These are phyloP conservation scores for Peromyscus leucopus DNA, from an alignment of 2,113 vertebrate genomes.

Conservation along the genomic window DNA sequence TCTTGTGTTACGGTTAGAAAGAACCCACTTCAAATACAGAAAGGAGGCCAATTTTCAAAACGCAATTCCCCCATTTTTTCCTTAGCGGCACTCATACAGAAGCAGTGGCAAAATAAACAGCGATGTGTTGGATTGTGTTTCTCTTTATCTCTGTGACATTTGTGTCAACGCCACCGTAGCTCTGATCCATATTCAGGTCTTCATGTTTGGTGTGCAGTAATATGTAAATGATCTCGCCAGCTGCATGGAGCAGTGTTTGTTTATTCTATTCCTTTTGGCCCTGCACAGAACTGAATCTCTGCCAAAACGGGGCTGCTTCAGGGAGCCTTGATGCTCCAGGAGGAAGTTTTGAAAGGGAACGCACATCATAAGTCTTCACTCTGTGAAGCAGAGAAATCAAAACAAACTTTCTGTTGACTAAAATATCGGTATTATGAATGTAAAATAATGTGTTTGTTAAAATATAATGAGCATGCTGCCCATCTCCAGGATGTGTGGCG, in stretches of 20 bases:
- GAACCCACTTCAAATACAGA: slow-evolving; percentile 67
- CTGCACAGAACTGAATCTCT: slow-evolving; percentile 88
- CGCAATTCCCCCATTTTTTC: neutral
- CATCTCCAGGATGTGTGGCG: slow-evolving; percentile 74
- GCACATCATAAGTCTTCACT: slow-evolving; percentile 85
- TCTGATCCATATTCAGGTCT: slow-evolving; percentile 89
- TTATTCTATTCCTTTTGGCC: slow-evolving; percentile 90
- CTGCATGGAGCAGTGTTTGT: slow-evolving; percentile 90
- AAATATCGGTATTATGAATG: slow-evolving; percentile 84
- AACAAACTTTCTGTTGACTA: slow-evolving; percentile 87
- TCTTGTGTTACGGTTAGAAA: slow-evolving; percentile 28
- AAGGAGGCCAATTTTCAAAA: slow-evolving; percentile 70
- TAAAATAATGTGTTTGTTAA: slow-evolving; percentile 86
- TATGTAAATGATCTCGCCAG: slow-evolving; percentile 90
- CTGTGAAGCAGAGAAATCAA: slow-evolving; percentile 86
- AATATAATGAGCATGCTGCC: slow-evolving; percentile 82
- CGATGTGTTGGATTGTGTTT: slow-evolving; percentile 84
- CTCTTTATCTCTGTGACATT: slow-evolving; percentile 84
- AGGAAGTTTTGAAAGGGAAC: slow-evolving; percentile 89
- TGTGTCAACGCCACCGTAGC: slow-evolving; percentile 82
- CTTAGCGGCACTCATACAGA: slow-evolving; percentile 68
- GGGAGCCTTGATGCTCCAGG: slow-evolving; percentile 83
- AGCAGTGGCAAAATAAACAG: slow-evolving; percentile 82
- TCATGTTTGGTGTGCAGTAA: slow-evolving; percentile 87
- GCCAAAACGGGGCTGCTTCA: slow-evolving; percentile 89